Evolutionary conservation across 2,113 vertebrate genomes (phyloP), one percentile per base, ranked within the genome.

Genomic region (Anser cygnoides): DNA sequence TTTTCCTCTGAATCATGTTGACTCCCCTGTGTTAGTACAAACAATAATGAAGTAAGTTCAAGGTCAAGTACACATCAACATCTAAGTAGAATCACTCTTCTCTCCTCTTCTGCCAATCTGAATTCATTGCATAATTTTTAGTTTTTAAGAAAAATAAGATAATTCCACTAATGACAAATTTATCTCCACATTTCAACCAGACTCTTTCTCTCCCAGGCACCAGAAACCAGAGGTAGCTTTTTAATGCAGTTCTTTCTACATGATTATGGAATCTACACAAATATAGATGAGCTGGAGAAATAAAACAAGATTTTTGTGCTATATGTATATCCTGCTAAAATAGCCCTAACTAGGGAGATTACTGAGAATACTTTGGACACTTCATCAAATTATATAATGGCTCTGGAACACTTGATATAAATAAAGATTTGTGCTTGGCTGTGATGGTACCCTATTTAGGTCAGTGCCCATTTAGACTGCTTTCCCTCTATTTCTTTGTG

Each of bases 401-500:
- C 72, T 90, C 65, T 35, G 80, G 46, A 78, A 82, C 25, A 70
- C 33, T 74, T 85, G 41, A 35, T 67, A 80, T 29, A 89, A 93
- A 89, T 59, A 87, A 84, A 85, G 71, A 84, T 83, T 91, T 93
- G 57, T 58, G 46, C 37, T 89, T 91, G 84, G 26, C 35, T 61
- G 23, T 89, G 85, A 50, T 14, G 11, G 55, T 44, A 67, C 19
- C 21, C 39, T 90, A 61, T 97, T 87, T 91, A 96, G 93, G 91
- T 84, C 92, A 97, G 55, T 96, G 87, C 33, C 85, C 94, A 93
- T 90, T 95, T 89, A 80, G 59, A 39, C 13, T 80, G 70, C 83
- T 96, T 95, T 89, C n/a, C 33, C 39, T 94, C 46, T 75, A 46
- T 84, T 96, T 97, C 86, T 94, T 92, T 96, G 87, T 93, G 90